These are phyloP conservation scores for Pseudoatta argentina DNA, from an alignment of 1,140 invertebrate genomes.

Conservation along the genomic window DNA sequence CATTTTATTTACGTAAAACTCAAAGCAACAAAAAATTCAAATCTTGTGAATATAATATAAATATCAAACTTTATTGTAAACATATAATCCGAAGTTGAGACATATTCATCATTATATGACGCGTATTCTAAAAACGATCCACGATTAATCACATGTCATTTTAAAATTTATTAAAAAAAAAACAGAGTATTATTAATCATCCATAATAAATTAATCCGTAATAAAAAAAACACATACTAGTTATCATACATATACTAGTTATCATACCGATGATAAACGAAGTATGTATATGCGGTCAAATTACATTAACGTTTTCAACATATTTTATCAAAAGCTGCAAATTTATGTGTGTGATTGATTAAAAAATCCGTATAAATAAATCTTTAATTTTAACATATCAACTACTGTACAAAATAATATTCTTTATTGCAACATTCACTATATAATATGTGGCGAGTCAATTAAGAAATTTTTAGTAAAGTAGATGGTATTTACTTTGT, in stretches of 20 bases:
- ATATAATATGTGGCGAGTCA: background rate
- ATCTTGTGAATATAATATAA: background rate
- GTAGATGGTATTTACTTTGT: background rate
- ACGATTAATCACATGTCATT: background rate
- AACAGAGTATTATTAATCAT: background rate
- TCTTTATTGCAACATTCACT: background rate
- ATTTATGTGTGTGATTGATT: constrained; percentile 11
- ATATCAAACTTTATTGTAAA: background rate
- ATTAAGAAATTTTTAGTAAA: background rate
- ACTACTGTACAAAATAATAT: background rate
- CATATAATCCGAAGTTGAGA: background rate
- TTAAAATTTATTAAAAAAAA: constrained; percentile 14
- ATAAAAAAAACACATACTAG: background rate
- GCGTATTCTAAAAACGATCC: background rate
- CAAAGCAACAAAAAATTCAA: background rate
- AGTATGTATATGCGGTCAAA: background rate
- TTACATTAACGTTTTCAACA: background rate
- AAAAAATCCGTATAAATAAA: background rate
- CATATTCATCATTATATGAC: background rate
- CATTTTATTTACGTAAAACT: background rate
- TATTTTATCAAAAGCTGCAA: background rate
- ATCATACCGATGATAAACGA: background rate
- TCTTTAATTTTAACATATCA: background rate
- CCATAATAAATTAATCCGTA: constrained; percentile 8
- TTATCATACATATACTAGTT: background rate